Percentiles rank a stretch among this genome's conserved stretches.
phyloP scores from a whole-genome alignment of 2,113 vertebrate genomes.

The Microtus oregoni region DNA sequence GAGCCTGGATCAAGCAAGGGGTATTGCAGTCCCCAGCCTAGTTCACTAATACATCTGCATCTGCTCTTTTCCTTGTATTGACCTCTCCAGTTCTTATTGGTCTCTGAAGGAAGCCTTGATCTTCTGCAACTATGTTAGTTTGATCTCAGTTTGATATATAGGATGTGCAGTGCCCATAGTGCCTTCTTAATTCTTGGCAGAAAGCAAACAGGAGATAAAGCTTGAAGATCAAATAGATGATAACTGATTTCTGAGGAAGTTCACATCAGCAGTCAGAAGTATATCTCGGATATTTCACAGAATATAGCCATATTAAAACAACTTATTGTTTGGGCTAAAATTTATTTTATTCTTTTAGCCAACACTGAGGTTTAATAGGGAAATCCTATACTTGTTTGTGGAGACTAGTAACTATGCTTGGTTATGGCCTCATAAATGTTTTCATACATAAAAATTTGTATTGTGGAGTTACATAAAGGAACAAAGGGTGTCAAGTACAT shows the following conservation, averaged over 20 bases:
- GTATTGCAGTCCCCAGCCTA: neutral
- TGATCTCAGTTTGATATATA: neutral
- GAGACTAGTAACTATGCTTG: neutral
- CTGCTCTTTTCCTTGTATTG: neutral
- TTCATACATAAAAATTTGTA: neutral
- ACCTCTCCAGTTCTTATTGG: neutral
- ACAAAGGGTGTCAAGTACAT: neutral
- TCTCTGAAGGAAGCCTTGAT: neutral
- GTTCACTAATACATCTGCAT: neutral
- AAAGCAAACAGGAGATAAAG: neutral
- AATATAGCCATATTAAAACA: neutral
- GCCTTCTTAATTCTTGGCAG: neutral
- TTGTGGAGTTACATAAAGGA: neutral
- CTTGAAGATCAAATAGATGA: neutral
- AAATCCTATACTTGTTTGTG: slow-evolving; percentile 9
- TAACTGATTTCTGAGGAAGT: neutral
- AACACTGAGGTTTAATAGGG: neutral
- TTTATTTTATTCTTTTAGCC: neutral
- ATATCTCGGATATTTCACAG: neutral
- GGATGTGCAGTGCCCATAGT: neutral
- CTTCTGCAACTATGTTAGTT: neutral
- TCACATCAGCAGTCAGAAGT: neutral
- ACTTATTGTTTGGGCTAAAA: neutral
- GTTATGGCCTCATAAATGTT: neutral
- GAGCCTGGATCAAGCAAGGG: neutral